phyloP scores from a whole-genome alignment of 2,113 vertebrate genomes.

The Colaptes auratus region DNA sequence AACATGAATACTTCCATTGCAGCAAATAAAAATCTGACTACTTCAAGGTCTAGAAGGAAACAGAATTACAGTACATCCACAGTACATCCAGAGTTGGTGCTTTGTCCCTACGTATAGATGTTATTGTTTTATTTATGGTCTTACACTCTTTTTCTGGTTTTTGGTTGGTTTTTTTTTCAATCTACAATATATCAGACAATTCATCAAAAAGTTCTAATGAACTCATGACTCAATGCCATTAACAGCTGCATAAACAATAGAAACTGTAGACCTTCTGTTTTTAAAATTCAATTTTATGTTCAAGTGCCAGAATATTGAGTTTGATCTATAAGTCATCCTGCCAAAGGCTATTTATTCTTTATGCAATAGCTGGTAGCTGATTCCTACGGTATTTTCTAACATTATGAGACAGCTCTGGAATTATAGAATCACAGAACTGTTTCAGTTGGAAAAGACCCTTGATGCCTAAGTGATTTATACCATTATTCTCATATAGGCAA shows the following conservation, averaged over 20 bases:
- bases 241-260: not conserved
- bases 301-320: not conserved
- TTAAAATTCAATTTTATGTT: conserved; percentile 1
- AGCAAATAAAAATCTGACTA: not conserved
- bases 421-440: too few relatives aligned
- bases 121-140: conserved; percentile 11
- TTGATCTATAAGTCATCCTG: not conserved
- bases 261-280: not conserved
- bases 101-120: not conserved
- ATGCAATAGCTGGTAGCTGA: not conserved
- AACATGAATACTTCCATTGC: not conserved
- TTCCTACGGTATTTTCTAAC: not conserved
- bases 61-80: not conserved
- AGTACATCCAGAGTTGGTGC: not conserved
- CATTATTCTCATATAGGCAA: not conserved
- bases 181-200: not conserved
- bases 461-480: not conserved
- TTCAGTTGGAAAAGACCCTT: not conserved
- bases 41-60: not conserved
- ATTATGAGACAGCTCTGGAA: not conserved
- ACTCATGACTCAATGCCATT: not conserved
- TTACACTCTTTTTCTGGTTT: not conserved
- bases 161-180: not conserved
- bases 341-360: not conserved
- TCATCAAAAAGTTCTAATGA: conserved; percentile 4